Conservation (phyloP, 2,113 vertebrate genomes). For the Meleagris gallopavo region DNA sequence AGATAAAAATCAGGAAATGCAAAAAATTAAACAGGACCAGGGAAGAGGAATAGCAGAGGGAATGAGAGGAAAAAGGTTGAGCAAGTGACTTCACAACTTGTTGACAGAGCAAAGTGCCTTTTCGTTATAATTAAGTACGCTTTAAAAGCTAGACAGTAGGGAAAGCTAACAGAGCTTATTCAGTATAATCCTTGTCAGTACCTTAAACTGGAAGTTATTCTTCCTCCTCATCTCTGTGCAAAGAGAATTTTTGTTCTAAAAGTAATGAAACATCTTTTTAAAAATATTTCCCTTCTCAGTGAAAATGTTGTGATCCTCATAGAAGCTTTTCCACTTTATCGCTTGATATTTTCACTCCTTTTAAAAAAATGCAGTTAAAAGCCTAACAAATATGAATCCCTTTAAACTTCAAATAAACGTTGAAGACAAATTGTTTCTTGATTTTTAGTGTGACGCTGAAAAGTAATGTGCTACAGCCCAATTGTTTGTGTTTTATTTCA, state of each 20-base stretch:
- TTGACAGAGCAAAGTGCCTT: constrained; percentile 61
- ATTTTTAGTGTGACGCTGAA: not conserved
- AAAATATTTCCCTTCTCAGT: not conserved
- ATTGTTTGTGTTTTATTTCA: not conserved
- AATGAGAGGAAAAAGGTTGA: constrained; percentile 51
- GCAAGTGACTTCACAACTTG: constrained; percentile 66
- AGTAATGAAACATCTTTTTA: not conserved
- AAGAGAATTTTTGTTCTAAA: not conserved
- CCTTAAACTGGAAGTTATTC: not conserved
- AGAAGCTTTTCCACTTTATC: not conserved
- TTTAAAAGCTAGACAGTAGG: not conserved
- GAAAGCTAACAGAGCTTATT: not conserved
- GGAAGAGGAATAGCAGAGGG: constrained; percentile 58
- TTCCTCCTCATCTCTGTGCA: not conserved
- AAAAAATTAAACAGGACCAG: constrained; percentile 72
- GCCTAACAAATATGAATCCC: not conserved
- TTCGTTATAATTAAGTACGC: constrained; percentile 31
- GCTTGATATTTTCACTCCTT: not conserved
- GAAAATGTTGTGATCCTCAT: not conserved
- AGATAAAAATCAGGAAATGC: constrained; percentile 82
- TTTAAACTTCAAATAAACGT: not conserved
- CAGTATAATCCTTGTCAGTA: not conserved
- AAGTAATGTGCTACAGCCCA: not conserved
- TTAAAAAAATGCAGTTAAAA: not conserved
- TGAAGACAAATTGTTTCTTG: not conserved